phyloP scores from a whole-genome alignment of 2,888 invertebrate genomes.

The Trypoxylon attenuatum region DNA sequence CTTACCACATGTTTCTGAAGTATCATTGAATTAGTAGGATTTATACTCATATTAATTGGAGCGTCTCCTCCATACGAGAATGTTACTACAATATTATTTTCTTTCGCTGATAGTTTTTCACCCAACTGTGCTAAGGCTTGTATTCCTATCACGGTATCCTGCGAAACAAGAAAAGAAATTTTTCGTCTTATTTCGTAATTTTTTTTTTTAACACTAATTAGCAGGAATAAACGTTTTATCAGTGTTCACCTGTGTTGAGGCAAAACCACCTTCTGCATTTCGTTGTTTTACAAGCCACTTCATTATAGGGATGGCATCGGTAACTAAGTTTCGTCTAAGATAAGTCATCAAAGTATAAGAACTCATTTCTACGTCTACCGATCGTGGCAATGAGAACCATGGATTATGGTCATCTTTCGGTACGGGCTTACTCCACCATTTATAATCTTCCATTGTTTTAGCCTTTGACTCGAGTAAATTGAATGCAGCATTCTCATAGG shows the following conservation, averaged over 20 bases:
- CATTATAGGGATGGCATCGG: constrained; percentile 80
- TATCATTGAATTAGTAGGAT: constrained; percentile 86
- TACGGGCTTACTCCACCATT: constrained; percentile 87
- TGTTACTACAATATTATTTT: constrained; percentile 77
- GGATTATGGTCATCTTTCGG: constrained; percentile 79
- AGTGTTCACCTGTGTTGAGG: constrained; percentile 79
- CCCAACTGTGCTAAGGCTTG: constrained; percentile 83
- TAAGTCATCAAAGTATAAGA: constrained; percentile 89
- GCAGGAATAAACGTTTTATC: not conserved
- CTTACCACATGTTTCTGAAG: constrained; percentile 87
- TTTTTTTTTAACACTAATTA: not conserved
- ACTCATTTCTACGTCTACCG: constrained; percentile 90
- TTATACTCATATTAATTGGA: constrained; percentile 81
- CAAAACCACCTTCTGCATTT: constrained; percentile 83
- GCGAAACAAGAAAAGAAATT: constrained; percentile 29
- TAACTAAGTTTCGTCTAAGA: constrained; percentile 75
- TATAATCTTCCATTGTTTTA: constrained; percentile 77
- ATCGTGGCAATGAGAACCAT: constrained; percentile 80
- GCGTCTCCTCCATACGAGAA: constrained; percentile 77
- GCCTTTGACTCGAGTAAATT: constrained; percentile 78
- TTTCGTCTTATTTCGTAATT: not conserved
- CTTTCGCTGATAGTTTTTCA: constrained; percentile 76
- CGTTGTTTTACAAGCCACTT: constrained; percentile 84
- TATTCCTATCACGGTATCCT: constrained; percentile 86
- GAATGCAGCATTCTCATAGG: constrained; percentile 81